These are phyloP conservation scores for Caprella mutica DNA, from an alignment of 2,888 invertebrate species.

Conservation along the genomic window DNA sequence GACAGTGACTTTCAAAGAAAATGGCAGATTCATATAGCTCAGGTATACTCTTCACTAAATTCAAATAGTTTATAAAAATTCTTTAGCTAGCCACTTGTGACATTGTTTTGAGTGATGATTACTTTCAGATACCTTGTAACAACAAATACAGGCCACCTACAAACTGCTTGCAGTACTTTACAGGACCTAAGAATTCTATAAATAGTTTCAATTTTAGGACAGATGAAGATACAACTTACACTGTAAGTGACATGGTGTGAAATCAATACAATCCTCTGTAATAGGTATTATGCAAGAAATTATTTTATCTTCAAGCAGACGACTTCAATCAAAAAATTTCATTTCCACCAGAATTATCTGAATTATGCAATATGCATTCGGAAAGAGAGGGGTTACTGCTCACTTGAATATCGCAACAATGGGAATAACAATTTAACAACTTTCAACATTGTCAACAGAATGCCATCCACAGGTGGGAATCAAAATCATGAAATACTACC, in stretches of 20 bases:
- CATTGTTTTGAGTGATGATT: no score
- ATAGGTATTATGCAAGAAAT: no score
- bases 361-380: constrained; percentile 30
- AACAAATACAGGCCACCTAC: constrained; percentile 34
- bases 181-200: constrained; percentile 35
- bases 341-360: constrained; percentile 33
- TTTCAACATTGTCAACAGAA: constrained; percentile 13
- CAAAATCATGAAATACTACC: no score
- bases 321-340: no score
- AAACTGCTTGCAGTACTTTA: constrained; percentile 37
- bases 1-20: constrained; percentile 29
- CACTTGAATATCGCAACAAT: constrained; percentile 20
- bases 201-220: constrained; percentile 36
- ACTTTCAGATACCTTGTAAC: constrained; percentile 22
- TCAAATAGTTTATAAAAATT: neutral
- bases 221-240: constrained; percentile 7
- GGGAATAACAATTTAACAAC: neutral
- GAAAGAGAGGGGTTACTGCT: constrained; percentile 26
- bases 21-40: constrained; percentile 34
- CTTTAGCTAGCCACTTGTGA: no score
- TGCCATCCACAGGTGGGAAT: neutral
- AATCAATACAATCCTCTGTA: no score
- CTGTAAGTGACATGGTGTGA: neutral
- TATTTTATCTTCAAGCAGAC: no score
- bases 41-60: constrained; percentile 12